Evolutionary conservation across 1,140 invertebrate species (phyloP), one percentile per base, ranked within the genome.

Genomic region (Drosophila lowei): DNA sequence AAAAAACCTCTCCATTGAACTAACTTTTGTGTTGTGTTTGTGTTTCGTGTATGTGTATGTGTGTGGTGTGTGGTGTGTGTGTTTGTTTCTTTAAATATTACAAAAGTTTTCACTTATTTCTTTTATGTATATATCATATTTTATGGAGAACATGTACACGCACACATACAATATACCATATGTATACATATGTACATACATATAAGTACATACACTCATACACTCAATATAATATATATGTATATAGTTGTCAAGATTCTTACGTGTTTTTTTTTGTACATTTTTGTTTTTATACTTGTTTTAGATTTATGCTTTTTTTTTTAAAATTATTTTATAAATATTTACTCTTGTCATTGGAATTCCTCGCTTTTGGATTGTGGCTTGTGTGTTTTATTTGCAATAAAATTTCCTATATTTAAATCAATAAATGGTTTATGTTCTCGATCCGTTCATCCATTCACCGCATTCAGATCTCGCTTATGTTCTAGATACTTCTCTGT

Each of bases 371-470:
- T 79, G 65, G 76, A 72, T 79, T 79, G 68, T 79, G 80, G 67
- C 67, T 64, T 72, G 44, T 65, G 28, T 38, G 11, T 72, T 52
- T 75, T 75, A 66, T 75, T 78, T 79, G 70, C 57, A 78, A 78
- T 83, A 83, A 83, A 84, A 84, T 83, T 78, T 68, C 68, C 78
- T 81, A 79, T 70, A 60, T 61, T 63, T 63, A 57, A 59, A 44
- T 74, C 21, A 54, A 64, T 71, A 44, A 58, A 55, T 61, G 65
- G 30, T 11, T 11, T 30, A 7, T 30, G 28, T 8, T 30, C 54
- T 25, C 7, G 28, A 48, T 56, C 41, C 73, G 68, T 56, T 34
- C 46, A 53, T 43, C 52, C 23, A 53, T 48, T 48, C 23, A 67
- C 57, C 43, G 21, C 47, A 53, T 47, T 63, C 57, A 23, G 34